phyloP scores from a whole-genome alignment of 2,888 invertebrate species.

The Tridacna gigas region DNA sequence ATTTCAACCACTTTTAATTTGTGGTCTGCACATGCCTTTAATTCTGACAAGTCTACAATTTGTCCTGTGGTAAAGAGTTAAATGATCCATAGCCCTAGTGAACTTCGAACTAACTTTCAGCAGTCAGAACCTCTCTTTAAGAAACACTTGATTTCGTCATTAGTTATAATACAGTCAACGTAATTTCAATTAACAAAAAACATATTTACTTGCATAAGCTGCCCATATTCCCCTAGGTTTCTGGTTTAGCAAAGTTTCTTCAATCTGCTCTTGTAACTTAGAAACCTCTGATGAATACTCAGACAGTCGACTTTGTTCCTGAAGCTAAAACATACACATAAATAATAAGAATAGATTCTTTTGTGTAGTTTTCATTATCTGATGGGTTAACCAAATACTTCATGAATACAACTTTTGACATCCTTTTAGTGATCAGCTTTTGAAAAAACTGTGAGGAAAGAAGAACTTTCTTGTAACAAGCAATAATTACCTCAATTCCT shows the following conservation, averaged over 20 bases:
- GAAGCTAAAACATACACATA: constrained; percentile 52
- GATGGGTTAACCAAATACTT: background rate
- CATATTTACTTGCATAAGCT: constrained; percentile 71
- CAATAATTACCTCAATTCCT: background rate
- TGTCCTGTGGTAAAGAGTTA: too few species aligned
- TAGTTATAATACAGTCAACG: too few species aligned
- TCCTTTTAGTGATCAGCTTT: background rate
- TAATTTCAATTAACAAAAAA: too few species aligned
- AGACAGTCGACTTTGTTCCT: constrained; percentile 77
- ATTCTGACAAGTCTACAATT: too few species aligned
- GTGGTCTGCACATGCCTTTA: too few species aligned
- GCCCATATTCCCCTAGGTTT: constrained; percentile 78
- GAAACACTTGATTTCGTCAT: too few species aligned
- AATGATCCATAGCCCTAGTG: too few species aligned
- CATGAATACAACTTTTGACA: background rate
- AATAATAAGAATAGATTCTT: background rate
- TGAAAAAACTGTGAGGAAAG: background rate
- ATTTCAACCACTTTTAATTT: too few species aligned
- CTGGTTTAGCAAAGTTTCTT: constrained; percentile 90
- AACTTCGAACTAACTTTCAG: too few species aligned
- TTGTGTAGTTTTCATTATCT: background rate
- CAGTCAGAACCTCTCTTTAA: too few species aligned
- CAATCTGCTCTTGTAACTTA: constrained; percentile 94
- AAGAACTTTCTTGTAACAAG: background rate
- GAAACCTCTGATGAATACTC: constrained; percentile 87